Evolutionary conservation across 2,888 invertebrate genomes (phyloP).

Genomic region (Acanthosepion esculentum): DNA sequence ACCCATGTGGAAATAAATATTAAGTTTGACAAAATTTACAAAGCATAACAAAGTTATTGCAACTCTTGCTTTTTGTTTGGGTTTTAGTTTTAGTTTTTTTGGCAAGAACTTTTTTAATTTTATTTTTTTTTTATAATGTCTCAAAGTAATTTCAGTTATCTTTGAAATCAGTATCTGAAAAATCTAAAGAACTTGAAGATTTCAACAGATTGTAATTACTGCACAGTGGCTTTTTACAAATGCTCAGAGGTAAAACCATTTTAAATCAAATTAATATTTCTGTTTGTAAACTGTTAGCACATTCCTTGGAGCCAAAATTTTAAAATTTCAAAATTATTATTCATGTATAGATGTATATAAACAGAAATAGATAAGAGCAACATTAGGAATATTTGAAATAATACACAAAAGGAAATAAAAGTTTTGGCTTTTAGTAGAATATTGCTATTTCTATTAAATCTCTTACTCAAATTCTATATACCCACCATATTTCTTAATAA

Average conservation of each 20-base stretch:
- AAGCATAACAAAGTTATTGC: not conserved
- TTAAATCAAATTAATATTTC: not conserved
- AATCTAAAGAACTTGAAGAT: not conserved
- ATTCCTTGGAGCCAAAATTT: not conserved
- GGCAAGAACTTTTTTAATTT: not conserved
- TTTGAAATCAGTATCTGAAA: not conserved
- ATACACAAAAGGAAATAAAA: no score
- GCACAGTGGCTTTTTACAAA: not conserved
- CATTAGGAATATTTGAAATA: no score
- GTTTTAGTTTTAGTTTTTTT: not conserved
- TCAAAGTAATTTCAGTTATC: not conserved
- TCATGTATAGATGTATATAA: no score
- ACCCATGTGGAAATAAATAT: not conserved
- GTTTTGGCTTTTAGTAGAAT: no score
- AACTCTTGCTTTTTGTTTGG: no score
- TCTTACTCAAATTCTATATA: no score
- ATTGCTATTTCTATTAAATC: no score
- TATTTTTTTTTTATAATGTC: not conserved
- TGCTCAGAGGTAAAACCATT: not conserved
- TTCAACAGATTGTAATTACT: not conserved
- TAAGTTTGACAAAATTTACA: not conserved
- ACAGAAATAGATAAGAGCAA: no score
- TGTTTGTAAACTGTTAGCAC: not conserved
- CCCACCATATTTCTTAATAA: no score
- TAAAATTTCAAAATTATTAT: not conserved